Conservation (phyloP, 2,113 vertebrate genomes). For the Delphinapterus leucas region DNA sequence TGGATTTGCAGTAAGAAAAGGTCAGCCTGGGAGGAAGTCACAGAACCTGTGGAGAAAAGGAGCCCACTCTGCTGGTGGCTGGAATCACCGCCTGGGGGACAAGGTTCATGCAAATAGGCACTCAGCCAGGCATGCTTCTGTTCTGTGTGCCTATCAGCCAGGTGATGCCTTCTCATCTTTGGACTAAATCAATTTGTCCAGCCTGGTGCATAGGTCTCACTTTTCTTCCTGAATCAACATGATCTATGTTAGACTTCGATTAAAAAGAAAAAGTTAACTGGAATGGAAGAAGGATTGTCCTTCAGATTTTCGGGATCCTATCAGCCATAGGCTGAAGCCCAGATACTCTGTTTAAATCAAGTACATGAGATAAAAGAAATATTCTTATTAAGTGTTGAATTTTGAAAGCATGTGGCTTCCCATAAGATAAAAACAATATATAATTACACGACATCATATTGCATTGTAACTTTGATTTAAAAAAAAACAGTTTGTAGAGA, state of each 20-base stretch:
- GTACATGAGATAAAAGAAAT: background rate
- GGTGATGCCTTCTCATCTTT: background rate
- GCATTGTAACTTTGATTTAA: background rate
- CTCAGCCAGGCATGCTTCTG: background rate
- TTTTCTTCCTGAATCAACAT: background rate
- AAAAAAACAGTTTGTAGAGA: background rate
- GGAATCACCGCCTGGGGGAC: background rate
- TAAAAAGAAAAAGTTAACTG: background rate
- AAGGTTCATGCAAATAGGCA: background rate
- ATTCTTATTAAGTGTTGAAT: background rate
- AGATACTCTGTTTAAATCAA: background rate
- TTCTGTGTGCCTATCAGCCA: no score
- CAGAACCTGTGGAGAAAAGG: background rate
- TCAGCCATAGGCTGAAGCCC: background rate
- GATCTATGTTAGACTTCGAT: background rate
- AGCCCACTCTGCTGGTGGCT: background rate
- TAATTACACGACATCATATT: background rate
- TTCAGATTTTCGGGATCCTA: background rate
- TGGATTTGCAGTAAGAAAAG: background rate
- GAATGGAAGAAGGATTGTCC: background rate
- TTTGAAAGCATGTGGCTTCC: background rate
- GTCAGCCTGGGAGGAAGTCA: constrained; percentile 16
- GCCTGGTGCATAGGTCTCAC: background rate
- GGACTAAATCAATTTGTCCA: background rate
- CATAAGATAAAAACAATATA: background rate